Evolutionary conservation across 1,140 invertebrate genomes (phyloP).

Genomic region (Phortica variegata): DNA sequence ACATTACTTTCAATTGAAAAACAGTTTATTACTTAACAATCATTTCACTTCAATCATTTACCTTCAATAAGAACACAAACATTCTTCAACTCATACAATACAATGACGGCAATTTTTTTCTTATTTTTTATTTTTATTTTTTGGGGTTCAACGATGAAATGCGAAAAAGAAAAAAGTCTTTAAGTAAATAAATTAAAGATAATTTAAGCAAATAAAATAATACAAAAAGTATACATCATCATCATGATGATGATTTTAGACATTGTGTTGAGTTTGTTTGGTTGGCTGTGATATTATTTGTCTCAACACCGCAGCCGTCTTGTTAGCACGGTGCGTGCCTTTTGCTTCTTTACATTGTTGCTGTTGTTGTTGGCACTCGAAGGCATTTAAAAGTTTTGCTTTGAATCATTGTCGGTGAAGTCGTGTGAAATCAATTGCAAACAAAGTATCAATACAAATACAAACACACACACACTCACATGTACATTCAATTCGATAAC

Average conservation of each 20-base stretch:
- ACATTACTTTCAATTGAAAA: no score
- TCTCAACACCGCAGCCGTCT: no score
- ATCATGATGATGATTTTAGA: conserved; percentile 5
- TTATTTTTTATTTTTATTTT: conserved; percentile 1
- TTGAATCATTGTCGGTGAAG: conserved; percentile 44
- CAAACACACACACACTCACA: conserved; percentile 18
- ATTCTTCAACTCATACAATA: no score
- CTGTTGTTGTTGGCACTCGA: conserved; percentile 30
- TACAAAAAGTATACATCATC: conserved; percentile 15
- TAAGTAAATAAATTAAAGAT: conserved; percentile 44
- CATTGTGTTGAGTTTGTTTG: conserved; percentile 16
- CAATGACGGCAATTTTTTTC: no score
- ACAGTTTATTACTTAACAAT: no score
- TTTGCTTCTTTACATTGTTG: no score
- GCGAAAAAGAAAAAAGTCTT: conserved; percentile 33
- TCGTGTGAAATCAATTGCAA: conserved; percentile 49
- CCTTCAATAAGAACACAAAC: no score
- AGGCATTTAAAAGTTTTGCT: conserved; percentile 48
- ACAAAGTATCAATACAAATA: conserved; percentile 43
- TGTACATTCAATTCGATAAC: background rate
- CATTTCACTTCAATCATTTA: no score
- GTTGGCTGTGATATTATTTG: no score
- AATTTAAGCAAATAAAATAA: conserved; percentile 36
- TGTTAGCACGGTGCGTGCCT: no score
- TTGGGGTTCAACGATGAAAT: conserved; percentile 18